Percentiles rank a stretch among this genome's conserved stretches.
These are phyloP conservation scores for Zeuzera pyrina DNA, from an alignment of 2,888 invertebrate species.

Conservation along the genomic window DNA sequence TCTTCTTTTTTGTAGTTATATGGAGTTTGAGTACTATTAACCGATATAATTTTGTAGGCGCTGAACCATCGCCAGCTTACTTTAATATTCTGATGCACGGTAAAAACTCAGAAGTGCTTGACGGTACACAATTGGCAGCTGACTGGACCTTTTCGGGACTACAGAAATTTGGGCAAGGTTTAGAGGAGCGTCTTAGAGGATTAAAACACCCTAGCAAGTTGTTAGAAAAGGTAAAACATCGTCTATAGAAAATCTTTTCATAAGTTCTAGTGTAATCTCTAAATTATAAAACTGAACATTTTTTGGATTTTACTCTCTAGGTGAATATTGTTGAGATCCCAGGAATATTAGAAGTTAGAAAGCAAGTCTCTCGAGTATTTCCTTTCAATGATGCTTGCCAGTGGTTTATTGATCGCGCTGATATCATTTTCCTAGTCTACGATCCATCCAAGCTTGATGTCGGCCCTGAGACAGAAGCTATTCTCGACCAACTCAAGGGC, in stretches of 20 bases:
- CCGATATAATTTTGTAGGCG: constrained; percentile 73
- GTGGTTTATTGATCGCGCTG: constrained; percentile 97
- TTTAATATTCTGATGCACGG: constrained; percentile 94
- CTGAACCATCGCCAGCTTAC: constrained; percentile 94
- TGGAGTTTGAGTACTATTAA: no score
- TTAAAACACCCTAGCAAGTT: constrained; percentile 86
- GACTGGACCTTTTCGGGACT: constrained; percentile 95
- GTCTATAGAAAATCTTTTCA: neutral
- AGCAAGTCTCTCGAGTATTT: constrained; percentile 93
- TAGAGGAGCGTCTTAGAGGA: constrained; percentile 90
- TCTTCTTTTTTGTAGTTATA: no score
- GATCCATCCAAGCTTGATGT: constrained; percentile 97
- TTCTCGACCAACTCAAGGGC: constrained; percentile 94
- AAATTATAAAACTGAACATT: neutral
- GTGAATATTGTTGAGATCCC: constrained; percentile 97
- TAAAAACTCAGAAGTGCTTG: constrained; percentile 86
- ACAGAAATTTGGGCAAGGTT: constrained; percentile 95
- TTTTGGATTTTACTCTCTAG: constrained; percentile 51
- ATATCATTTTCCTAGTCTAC: constrained; percentile 95
- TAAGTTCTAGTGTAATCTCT: neutral
- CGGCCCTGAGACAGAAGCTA: constrained; percentile 94
- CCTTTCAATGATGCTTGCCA: constrained; percentile 97
- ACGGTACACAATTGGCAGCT: constrained; percentile 95
- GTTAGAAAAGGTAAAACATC: constrained; percentile 82
- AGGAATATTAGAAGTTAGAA: constrained; percentile 93